Conservation (phyloP, 2,797 vertebrate genomes). For the Darevskia nairensis region DNA sequence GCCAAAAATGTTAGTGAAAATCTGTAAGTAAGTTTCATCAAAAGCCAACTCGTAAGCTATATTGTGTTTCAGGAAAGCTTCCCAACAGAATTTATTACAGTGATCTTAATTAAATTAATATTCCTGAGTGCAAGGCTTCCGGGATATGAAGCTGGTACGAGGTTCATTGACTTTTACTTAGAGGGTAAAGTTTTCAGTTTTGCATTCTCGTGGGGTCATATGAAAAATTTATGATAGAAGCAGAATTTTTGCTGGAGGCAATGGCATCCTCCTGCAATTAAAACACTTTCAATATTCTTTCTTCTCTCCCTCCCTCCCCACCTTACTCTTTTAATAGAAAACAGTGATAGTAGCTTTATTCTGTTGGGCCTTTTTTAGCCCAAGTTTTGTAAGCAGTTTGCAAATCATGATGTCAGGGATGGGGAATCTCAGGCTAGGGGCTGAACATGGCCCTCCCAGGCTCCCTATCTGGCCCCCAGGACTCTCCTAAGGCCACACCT, state of each 20-base stretch:
- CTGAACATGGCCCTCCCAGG: too few relatives aligned
- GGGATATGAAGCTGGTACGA: slow-evolving; percentile 66
- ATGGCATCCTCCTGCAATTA: slow-evolving; percentile 73
- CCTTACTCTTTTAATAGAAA: slow-evolving; percentile 40
- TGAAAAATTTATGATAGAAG: slow-evolving; percentile 77
- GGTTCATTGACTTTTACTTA: slow-evolving; percentile 72
- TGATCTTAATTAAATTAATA: slow-evolving; percentile 79
- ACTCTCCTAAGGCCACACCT: too few relatives aligned
- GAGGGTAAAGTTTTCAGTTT: slow-evolving; percentile 73
- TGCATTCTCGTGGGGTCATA: slow-evolving; percentile 69
- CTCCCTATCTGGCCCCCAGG: too few relatives aligned
- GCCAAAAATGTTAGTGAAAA: background rate
- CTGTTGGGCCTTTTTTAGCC: slow-evolving; percentile 49
- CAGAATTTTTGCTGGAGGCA: slow-evolving; percentile 66
- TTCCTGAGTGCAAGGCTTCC: slow-evolving; percentile 66
- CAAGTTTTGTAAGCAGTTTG: slow-evolving; percentile 59
- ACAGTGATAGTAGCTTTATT: slow-evolving; percentile 60
- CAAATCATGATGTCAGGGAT: slow-evolving; percentile 49
- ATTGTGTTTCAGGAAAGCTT: slow-evolving; percentile 58
- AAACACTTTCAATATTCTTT: slow-evolving; percentile 72
- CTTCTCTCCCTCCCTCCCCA: slow-evolving; percentile 20
- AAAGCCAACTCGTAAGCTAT: slow-evolving; percentile 7
- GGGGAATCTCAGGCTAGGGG: too few relatives aligned
- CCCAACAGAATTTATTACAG: slow-evolving; percentile 69
- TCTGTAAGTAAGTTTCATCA: background rate